phyloP scores from a whole-genome alignment of 2,113 vertebrate species.

The Tetrax tetrax region DNA sequence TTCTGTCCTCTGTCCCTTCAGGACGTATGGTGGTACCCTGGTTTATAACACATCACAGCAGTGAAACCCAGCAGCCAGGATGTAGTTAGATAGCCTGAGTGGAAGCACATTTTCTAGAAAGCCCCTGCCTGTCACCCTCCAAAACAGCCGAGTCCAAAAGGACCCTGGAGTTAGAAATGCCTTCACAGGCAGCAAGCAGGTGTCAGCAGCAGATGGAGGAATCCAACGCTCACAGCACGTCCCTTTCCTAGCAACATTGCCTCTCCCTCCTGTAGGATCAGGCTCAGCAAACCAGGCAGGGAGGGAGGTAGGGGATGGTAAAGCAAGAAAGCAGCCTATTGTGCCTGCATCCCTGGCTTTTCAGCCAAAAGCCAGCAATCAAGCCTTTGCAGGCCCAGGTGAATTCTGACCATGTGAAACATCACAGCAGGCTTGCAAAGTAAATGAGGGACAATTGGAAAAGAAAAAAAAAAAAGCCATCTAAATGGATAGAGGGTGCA shows the following conservation, averaged over 20 bases:
- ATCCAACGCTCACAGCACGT: not conserved
- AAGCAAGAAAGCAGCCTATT: not conserved
- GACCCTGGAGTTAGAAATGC: not conserved
- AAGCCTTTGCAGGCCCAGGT: not conserved
- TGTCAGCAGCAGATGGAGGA: not conserved
- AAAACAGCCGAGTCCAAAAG: not conserved
- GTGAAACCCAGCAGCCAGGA: not conserved
- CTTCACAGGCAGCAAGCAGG: not conserved
- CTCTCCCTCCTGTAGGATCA: not conserved
- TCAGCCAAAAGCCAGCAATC: not conserved
- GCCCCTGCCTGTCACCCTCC: not conserved
- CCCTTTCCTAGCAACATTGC: not conserved
- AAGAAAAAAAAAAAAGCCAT: not conserved
- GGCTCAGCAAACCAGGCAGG: not conserved
- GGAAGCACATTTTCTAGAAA: not conserved
- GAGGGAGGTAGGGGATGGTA: not conserved
- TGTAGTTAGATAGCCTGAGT: not conserved
- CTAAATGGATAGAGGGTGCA: not conserved
- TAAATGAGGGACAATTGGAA: not conserved
- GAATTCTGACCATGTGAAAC: not conserved
- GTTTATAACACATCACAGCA: not conserved
- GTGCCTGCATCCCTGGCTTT: not conserved
- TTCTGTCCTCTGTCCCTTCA: not conserved
- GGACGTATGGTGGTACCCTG: fast-evolving
- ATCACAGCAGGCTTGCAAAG: not conserved